Evolutionary conservation across 1,140 invertebrate species (phyloP).

Genomic region (Caerostris darwini): DNA sequence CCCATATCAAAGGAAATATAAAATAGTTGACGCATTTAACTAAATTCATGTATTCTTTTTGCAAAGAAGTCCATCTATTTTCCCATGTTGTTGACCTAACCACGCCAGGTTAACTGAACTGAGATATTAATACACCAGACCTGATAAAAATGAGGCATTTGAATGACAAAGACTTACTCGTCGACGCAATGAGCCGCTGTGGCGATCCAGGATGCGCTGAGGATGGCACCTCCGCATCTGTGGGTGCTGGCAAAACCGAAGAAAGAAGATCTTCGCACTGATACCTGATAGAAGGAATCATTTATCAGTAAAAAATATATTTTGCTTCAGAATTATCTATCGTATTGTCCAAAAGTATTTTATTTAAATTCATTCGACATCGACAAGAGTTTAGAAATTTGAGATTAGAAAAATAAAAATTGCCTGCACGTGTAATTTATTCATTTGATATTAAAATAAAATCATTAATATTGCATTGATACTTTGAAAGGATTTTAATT

Average conservation of each 20-base stretch:
- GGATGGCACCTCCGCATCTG: slow-evolving; percentile 95
- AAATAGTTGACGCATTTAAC: too few species aligned
- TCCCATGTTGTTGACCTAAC: too few species aligned
- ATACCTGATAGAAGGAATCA: slow-evolving; percentile 86
- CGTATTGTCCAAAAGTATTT: neutral
- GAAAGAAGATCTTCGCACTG: slow-evolving; percentile 93
- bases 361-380: too few species aligned
- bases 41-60: neutral
- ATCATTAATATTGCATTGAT: too few species aligned
- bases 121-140: too few species aligned
- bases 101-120: too few species aligned
- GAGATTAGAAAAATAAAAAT: too few species aligned
- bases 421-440: too few species aligned
- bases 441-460: too few species aligned
- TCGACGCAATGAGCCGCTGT: slow-evolving; percentile 98
- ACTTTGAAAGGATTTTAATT: too few species aligned
- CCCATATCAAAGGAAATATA: too few species aligned
- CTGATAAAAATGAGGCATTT: neutral
- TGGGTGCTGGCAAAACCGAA: slow-evolving; percentile 96
- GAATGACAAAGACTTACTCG: slow-evolving; percentile 86
- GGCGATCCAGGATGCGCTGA: slow-evolving; percentile 97
- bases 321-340: neutral
- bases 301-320: neutral
- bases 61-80: neutral
- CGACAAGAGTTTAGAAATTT: too few species aligned